Base-by-base conservation (phyloP, 2,797 vertebrate species). In the Cuculus canorus region DNA sequence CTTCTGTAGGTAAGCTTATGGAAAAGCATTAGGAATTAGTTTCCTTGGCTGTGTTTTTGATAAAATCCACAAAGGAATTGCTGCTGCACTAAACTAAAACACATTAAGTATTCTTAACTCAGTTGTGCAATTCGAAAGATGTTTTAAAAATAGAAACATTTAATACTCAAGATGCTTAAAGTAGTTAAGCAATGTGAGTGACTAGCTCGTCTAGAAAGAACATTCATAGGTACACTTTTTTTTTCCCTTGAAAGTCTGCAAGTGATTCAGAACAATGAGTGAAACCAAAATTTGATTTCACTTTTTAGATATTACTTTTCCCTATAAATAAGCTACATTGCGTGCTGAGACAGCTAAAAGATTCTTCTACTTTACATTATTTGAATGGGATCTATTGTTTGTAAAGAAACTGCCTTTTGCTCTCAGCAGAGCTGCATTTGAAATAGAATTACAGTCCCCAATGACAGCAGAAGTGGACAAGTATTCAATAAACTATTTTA, bases 131-230 rank as follows among this genome's bases (percentile, higher is more conserved):
- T 61, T 90, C 69, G 87, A 85, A 91, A 93, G 37, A 52, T 30
- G 6, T 18, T 92, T 92, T 80, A 61, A 75, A 91, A 94, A 95
- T 70, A 78, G 77, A 82, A 84, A 61, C 45, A 69, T 7, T 83
- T 76, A 63, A 73, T 48, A 76, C n/a, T 86, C 32, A 63, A 45
- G 60, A 48, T 66, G 48, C 13, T 81, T 86, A 28, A 32, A 88
- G 79, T 3, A 79, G 80, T 78, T 92, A 64, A 86, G 61, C 43
- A 53, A 73, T 41, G n/a, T 64, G 60, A 90, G 47, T 43, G 57
- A 94, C 66, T 80, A 56, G 21, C 25, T 75, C 37, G 45, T 43
- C 61, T 72, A 81, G 24, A 68, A 83, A 79, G 35, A 82, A 82
- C 17, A 47, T 27, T 56, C 28, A 48, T 3, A 76, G 52, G 22